These are phyloP conservation scores for Caenorhabditis sp. DNA, from an alignment of 2,888 invertebrate species.

Conservation along the genomic window DNA sequence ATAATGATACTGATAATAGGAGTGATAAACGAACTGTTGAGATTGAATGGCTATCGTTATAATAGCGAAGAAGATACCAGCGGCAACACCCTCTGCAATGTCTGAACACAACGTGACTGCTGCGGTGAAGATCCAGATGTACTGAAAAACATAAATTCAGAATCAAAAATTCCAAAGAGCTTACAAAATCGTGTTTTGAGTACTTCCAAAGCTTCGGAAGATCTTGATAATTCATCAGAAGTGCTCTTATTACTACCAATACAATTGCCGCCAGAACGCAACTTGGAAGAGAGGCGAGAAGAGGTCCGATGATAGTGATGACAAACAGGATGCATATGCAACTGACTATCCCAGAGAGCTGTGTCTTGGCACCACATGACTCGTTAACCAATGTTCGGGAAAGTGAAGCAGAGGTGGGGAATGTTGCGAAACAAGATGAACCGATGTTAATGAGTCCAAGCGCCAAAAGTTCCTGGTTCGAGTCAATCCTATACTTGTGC, in stretches of 20 bases:
- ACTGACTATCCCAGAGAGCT: slow-evolving; percentile 89
- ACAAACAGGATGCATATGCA: slow-evolving; percentile 89
- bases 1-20: background rate
- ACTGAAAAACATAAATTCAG: no score
- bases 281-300: slow-evolving; percentile 91
- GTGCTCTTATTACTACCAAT: slow-evolving; percentile 84
- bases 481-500: slow-evolving; percentile 84
- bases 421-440: slow-evolving; percentile 85
- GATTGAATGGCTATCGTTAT: slow-evolving; percentile 86
- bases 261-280: slow-evolving; percentile 84
- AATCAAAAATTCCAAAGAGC: slow-evolving; percentile 44
- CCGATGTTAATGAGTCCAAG: slow-evolving; percentile 87
- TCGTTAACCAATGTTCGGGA: slow-evolving; percentile 74
- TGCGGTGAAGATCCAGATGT: slow-evolving; percentile 90
- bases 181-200: slow-evolving; percentile 89
- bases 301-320: slow-evolving; percentile 91
- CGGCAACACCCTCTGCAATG: slow-evolving; percentile 89
- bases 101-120: slow-evolving; percentile 88
- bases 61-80: slow-evolving; percentile 90
- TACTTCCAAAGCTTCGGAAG: slow-evolving; percentile 88
- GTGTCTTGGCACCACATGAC: slow-evolving; percentile 67
- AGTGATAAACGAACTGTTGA: slow-evolving; percentile 47
- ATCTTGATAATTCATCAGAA: slow-evolving; percentile 87
- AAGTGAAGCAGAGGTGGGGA: slow-evolving; percentile 71
- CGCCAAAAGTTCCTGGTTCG: slow-evolving; percentile 84